These are phyloP conservation scores for Agonopterix arenella DNA, from an alignment of 2,888 invertebrate species.

Conservation along the genomic window DNA sequence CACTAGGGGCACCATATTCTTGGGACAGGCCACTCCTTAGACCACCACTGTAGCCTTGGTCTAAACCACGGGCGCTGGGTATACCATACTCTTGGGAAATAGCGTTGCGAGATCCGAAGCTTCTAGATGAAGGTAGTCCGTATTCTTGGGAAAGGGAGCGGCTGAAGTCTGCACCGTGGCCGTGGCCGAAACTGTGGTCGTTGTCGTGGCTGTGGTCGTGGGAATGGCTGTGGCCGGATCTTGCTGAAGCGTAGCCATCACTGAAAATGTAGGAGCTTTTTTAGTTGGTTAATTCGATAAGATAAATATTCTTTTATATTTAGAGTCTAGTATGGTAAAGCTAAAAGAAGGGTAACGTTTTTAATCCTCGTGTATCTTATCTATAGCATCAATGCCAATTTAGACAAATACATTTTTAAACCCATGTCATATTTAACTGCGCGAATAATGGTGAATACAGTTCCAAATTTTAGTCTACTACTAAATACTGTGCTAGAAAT, in stretches of 20 bases:
- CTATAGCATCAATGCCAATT: no score
- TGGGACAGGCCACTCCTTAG: slow-evolving; percentile 4
- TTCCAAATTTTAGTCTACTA: no score
- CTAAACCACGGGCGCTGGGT: slow-evolving; percentile 8
- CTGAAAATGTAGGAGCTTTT: slow-evolving; percentile 25
- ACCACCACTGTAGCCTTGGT: slow-evolving; percentile 16
- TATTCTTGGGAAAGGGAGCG: slow-evolving; percentile 30
- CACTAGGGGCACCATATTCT: slow-evolving; percentile 12
- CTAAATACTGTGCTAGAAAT: no score
- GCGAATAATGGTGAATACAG: no score
- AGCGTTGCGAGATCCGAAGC: background rate
- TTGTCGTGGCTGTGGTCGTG: slow-evolving; percentile 22
- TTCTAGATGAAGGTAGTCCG: slow-evolving; percentile 7
- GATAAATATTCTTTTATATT: no score
- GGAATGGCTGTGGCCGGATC: slow-evolving; percentile 28
- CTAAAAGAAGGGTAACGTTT: no score
- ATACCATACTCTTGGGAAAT: slow-evolving; percentile 12
- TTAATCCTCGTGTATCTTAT: no score
- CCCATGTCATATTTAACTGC: no score
- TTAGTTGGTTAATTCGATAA: no score
- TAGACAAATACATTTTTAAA: no score
- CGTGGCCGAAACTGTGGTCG: slow-evolving; percentile 14
- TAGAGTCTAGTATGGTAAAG: no score
- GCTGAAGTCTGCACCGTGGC: slow-evolving; percentile 16
- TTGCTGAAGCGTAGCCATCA: slow-evolving; percentile 42